Evolutionary conservation across 1,140 invertebrate genomes (phyloP).

Genomic region (Neodiprion pinetum): DNA sequence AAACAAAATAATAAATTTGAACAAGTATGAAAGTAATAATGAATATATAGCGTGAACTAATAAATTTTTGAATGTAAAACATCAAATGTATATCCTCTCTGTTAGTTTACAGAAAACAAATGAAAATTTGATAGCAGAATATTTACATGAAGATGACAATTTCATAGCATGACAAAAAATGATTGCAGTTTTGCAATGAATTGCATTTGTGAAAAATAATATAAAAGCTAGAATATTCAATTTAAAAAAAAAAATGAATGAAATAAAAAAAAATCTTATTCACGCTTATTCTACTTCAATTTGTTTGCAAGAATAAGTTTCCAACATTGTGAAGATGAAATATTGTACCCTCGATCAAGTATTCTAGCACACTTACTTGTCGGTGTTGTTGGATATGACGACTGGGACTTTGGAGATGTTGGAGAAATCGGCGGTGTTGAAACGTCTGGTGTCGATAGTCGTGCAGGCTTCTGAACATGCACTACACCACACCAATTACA

Average conservation of each 20-base stretch:
- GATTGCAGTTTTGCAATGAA: too few relatives aligned
- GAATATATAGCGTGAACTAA: neutral
- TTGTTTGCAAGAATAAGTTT: neutral
- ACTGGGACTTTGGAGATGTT: slow-evolving; percentile 42
- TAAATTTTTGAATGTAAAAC: neutral
- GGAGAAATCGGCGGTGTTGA: slow-evolving; percentile 35
- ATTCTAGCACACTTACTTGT: slow-evolving; percentile 50
- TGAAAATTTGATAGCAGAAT: too few relatives aligned
- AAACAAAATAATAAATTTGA: too few relatives aligned
- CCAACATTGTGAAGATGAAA: neutral
- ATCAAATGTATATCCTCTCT: neutral
- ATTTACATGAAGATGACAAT: too few relatives aligned
- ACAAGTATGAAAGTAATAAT: neutral
- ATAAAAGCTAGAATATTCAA: too few relatives aligned
- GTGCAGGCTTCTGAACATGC: slow-evolving; percentile 51
- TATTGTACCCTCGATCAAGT: neutral
- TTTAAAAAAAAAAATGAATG: too few relatives aligned
- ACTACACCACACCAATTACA: slow-evolving; percentile 53
- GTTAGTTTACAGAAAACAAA: too few relatives aligned
- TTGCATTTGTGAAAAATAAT: too few relatives aligned
- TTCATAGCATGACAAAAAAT: too few relatives aligned
- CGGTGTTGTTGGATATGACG: slow-evolving; percentile 37
- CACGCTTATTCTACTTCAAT: slow-evolving; percentile 4
- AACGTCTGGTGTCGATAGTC: slow-evolving; percentile 40
- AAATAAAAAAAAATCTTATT: too few relatives aligned